A percentile compares a stretch with the other conserved stretches of the same genome.
phyloP scores from a whole-genome alignment of 2,797 vertebrate genomes.

The Onychomys torridus region DNA sequence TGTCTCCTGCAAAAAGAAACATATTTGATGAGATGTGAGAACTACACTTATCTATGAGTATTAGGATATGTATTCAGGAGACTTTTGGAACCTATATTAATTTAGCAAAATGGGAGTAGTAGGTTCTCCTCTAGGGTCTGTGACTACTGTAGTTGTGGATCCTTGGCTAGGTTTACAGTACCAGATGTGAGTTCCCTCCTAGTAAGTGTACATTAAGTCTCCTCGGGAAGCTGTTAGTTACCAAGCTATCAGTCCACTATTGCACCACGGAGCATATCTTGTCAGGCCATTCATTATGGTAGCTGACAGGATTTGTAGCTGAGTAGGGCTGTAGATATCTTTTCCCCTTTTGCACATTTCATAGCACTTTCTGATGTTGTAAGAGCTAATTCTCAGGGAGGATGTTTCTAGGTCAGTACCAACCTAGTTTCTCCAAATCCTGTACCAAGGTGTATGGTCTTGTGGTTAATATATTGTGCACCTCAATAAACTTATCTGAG shows the following conservation, averaged over 20 bases:
- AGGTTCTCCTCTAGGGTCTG: neutral
- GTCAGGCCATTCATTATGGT: too few species aligned
- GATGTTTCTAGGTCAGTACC: neutral
- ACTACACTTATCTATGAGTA: neutral
- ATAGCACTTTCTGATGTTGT: neutral
- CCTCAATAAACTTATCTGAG: too few species aligned
- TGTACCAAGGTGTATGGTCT: neutral
- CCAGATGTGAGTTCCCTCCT: neutral
- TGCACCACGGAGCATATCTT: neutral
- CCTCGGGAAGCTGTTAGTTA: neutral
- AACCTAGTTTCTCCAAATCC: neutral
- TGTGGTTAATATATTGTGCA: too few species aligned
- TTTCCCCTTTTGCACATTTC: neutral
- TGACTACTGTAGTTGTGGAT: neutral
- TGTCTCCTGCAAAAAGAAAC: neutral
- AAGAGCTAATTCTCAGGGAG: neutral
- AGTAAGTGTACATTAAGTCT: neutral
- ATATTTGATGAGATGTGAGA: neutral
- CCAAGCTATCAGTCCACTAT: neutral
- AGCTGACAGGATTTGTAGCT: neutral
- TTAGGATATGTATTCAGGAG: neutral
- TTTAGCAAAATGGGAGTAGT: neutral
- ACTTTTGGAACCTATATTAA: neutral
- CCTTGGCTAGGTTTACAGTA: neutral
- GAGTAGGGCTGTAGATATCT: neutral